A percentile compares a stretch with the other conserved stretches of the same genome.
phyloP scores from a whole-genome alignment of 2,888 invertebrate genomes.

The Rhagonycha fulva region DNA sequence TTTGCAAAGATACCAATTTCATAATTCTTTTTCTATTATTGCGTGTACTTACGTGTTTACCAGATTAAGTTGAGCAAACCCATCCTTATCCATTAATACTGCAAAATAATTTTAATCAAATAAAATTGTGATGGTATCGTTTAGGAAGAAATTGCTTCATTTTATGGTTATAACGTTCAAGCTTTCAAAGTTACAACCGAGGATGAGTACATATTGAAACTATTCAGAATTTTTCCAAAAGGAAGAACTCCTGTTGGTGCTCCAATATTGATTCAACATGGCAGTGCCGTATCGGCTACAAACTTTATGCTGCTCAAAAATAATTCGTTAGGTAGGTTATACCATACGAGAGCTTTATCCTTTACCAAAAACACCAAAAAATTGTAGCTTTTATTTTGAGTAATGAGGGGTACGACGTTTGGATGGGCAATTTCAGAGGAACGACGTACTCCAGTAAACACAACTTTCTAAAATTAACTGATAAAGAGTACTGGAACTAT shows the following conservation, averaged over 20 bases:
- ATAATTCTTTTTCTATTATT: too few species aligned
- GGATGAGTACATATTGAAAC: constrained; percentile 56
- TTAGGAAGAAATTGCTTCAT: constrained; percentile 47
- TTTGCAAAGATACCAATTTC: too few species aligned
- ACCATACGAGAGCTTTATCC: too few species aligned
- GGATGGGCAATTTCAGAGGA: constrained; percentile 58
- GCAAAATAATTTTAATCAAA: neutral
- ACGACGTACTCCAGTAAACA: constrained; percentile 49
- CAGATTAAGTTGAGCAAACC: too few species aligned
- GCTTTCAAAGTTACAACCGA: constrained; percentile 55
- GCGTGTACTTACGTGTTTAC: too few species aligned
- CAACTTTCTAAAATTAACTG: constrained; percentile 42
- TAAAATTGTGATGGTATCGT: neutral
- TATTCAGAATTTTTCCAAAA: constrained; percentile 53
- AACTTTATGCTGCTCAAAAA: constrained; percentile 46
- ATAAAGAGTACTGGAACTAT: constrained; percentile 48
- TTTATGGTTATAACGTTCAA: constrained; percentile 54
- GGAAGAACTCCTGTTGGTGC: constrained; percentile 39
- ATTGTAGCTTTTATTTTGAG: constrained; percentile 55
- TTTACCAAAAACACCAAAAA: neutral
- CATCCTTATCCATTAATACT: too few species aligned
- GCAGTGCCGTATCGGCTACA: constrained; percentile 44
- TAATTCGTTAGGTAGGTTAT: constrained; percentile 46
- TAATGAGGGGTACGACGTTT: constrained; percentile 61
- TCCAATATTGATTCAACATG: constrained; percentile 51